Evolutionary conservation across 1,140 invertebrate species (phyloP).

Genomic region (Rhizoglyphus robini): DNA sequence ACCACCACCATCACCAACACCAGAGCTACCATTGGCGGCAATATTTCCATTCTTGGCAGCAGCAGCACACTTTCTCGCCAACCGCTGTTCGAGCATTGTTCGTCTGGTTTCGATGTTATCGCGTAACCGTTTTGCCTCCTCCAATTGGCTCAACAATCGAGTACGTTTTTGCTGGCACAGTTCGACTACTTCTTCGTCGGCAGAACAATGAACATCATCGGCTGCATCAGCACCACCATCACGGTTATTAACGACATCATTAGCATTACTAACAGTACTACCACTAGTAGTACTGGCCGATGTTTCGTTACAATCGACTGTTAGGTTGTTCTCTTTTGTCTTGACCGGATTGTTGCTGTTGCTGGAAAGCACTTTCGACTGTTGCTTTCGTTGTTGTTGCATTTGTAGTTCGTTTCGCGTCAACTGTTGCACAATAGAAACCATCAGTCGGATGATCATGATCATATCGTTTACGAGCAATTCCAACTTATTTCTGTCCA

Average conservation of each 20-base stretch:
- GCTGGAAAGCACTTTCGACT: background rate
- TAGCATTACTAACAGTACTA: background rate
- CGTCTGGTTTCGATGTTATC: constrained; percentile 1
- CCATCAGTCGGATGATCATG: background rate
- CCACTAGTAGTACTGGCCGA: background rate
- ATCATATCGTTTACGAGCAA: constrained; percentile 3
- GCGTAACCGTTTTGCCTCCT: background rate
- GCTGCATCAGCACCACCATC: background rate
- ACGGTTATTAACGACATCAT: constrained; percentile 1
- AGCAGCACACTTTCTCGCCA: background rate
- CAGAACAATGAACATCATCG: constrained; percentile 8
- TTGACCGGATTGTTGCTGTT: background rate
- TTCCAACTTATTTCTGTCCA: background rate
- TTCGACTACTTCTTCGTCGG: background rate
- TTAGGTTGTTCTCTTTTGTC: background rate
- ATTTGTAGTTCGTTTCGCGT: background rate
- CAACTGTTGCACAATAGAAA: constrained; percentile 1
- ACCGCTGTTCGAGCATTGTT: background rate
- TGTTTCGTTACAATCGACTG: constrained; percentile 5
- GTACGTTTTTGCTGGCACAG: background rate
- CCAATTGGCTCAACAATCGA: background rate
- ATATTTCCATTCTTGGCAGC: background rate
- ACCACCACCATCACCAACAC: background rate
- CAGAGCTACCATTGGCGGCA: background rate
- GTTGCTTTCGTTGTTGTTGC: no score